These are phyloP conservation scores for Acrobasis repandana DNA, from an alignment of 2,888 invertebrate genomes.

Conservation along the genomic window DNA sequence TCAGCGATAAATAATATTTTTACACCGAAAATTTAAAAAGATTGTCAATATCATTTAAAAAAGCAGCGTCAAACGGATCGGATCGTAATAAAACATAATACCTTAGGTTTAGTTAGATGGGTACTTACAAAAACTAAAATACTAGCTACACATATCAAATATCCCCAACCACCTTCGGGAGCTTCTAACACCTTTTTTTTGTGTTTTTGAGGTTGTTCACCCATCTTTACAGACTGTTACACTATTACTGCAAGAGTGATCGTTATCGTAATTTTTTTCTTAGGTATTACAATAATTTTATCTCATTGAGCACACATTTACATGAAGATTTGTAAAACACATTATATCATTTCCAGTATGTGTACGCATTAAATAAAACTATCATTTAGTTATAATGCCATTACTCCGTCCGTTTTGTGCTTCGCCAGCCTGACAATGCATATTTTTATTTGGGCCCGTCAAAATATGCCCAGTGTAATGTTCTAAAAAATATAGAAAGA, in stretches of 20 bases:
- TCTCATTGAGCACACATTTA: not conserved
- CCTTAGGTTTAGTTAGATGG: not conserved
- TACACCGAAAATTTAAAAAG: too few relatives aligned
- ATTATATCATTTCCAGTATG: not conserved
- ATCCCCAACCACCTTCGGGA: conserved; percentile 89
- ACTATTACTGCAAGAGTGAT: not conserved
- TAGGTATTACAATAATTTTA: not conserved
- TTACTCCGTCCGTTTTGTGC: too few relatives aligned
- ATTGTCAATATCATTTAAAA: too few relatives aligned
- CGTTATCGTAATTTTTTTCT: not conserved
- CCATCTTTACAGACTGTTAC: conserved; percentile 1
- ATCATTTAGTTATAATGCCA: too few relatives aligned
- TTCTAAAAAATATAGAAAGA: too few relatives aligned
- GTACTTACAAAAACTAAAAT: conserved; percentile 84
- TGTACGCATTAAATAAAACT: not conserved
- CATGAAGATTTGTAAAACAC: not conserved
- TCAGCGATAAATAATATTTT: too few relatives aligned
- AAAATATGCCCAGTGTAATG: too few relatives aligned
- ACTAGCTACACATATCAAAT: conserved; percentile 84
- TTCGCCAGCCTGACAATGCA: too few relatives aligned
- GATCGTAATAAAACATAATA: too few relatives aligned
- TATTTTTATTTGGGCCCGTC: too few relatives aligned
- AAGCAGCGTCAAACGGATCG: too few relatives aligned
- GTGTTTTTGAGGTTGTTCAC: conserved; percentile 29
- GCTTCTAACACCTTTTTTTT: conserved; percentile 57